Conservation (phyloP, 1,140 invertebrate genomes). For the Habropoda laboriosa region DNA sequence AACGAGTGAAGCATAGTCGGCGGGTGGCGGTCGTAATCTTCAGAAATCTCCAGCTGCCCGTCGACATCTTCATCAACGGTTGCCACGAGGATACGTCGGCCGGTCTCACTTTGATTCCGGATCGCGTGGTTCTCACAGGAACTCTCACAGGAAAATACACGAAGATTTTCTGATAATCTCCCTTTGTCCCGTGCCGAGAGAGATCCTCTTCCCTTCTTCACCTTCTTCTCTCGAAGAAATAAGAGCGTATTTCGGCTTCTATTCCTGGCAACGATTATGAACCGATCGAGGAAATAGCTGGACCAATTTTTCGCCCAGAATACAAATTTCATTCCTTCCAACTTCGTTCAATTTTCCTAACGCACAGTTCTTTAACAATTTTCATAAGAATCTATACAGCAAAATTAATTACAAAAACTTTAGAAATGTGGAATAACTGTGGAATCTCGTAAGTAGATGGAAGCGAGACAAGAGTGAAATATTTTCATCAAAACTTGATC, state of each 20-base stretch:
- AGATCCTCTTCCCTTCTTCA: neutral
- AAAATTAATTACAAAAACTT: no score
- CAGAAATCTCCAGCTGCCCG: slow-evolving; percentile 61
- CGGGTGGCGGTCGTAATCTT: slow-evolving; percentile 53
- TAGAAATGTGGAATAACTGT: no score
- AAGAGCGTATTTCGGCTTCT: neutral
- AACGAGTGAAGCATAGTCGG: slow-evolving; percentile 55
- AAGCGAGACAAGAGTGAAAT: no score
- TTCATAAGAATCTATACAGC: no score
- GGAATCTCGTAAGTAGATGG: no score
- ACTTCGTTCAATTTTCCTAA: no score
- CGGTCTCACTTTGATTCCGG: slow-evolving; percentile 52
- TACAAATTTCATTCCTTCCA: no score
- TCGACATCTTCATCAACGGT: slow-evolving; percentile 63
- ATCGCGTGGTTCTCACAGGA: slow-evolving; percentile 33
- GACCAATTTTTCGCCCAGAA: no score
- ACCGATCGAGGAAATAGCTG: no score
- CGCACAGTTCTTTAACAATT: no score
- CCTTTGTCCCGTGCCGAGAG: slow-evolving; percentile 27
- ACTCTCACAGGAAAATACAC: slow-evolving; percentile 32
- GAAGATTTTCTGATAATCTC: slow-evolving; percentile 44
- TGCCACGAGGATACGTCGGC: slow-evolving; percentile 39
- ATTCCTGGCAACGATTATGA: neutral
- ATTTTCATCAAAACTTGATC: no score
- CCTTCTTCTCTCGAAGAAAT: neutral